Conservation (phyloP, 2,797 vertebrate genomes). For the Premnoplex brunnescens region DNA sequence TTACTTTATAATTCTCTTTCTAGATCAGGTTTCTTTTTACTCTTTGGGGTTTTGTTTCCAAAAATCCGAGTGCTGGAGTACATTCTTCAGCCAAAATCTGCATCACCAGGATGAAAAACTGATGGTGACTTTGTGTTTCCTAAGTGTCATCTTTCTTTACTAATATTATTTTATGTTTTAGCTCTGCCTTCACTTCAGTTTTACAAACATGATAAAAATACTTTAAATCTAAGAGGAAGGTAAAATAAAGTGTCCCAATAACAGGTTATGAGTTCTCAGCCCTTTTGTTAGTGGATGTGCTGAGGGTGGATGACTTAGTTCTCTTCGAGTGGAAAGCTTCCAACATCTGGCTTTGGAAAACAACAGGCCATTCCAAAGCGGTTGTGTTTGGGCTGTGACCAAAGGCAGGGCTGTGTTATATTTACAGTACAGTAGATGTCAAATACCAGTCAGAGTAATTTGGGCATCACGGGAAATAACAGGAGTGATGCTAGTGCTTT, state of each 20-base stretch:
- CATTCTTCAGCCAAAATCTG: neutral
- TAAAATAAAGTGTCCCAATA: neutral
- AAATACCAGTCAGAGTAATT: conserved; percentile 66
- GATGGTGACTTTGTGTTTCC: neutral
- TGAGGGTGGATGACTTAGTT: neutral
- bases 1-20: neutral
- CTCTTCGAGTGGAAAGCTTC: neutral
- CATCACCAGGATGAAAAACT: neutral
- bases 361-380: neutral
- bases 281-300: neutral
- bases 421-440: conserved; percentile 55
- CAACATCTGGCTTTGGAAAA: neutral
- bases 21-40: neutral
- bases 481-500: conserved; percentile 72
- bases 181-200: neutral
- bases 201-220: neutral
- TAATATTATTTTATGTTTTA: neutral
- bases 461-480: conserved; percentile 65
- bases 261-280: neutral
- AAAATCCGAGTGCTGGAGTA: neutral
- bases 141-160: neutral
- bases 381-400: neutral
- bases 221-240: neutral
- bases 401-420: neutral
- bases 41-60: neutral